These are phyloP conservation scores for Drosophila novamexicana DNA, from an alignment of 1,140 invertebrate species.

Conservation along the genomic window DNA sequence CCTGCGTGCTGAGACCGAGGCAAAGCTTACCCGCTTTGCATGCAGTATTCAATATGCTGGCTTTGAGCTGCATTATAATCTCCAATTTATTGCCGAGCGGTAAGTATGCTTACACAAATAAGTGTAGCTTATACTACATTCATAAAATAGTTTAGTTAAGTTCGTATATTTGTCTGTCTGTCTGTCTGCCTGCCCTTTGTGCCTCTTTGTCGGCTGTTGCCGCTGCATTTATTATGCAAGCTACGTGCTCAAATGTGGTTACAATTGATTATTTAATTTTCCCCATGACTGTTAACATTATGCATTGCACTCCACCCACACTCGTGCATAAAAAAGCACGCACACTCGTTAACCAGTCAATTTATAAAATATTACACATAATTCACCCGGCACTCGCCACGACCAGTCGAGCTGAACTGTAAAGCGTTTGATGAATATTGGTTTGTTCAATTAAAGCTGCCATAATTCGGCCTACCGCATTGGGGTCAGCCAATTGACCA, in stretches of 20 bases:
- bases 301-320: conserved; percentile 24
- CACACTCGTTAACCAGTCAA: conserved; percentile 49
- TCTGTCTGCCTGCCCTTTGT: conserved; percentile 24
- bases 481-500: conserved; percentile 29
- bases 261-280: conserved; percentile 77
- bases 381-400: conserved; percentile 25
- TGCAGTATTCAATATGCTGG: conserved; percentile 74
- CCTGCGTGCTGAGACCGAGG: conserved; percentile 18
- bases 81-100: conserved; percentile 81
- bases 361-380: conserved; percentile 63
- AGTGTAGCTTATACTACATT: conserved; percentile 15
- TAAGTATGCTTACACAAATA: conserved; percentile 62
- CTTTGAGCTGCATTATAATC: conserved; percentile 80
- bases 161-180: conserved; percentile 5
- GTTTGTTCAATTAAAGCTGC: conserved; percentile 74
- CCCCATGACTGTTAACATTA: conserved; percentile 72
- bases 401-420: conserved; percentile 3
- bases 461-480: conserved; percentile 67
- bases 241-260: conserved; percentile 67
- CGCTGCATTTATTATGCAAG: conserved; percentile 69
- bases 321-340: not conserved
- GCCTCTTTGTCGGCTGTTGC: too few relatives aligned
- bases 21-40: conserved; percentile 31
- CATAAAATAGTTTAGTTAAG: conserved; percentile 8
- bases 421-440: conserved; percentile 68